These are phyloP conservation scores for Euclidia mi DNA, from an alignment of 2,888 invertebrate species.

Conservation along the genomic window DNA sequence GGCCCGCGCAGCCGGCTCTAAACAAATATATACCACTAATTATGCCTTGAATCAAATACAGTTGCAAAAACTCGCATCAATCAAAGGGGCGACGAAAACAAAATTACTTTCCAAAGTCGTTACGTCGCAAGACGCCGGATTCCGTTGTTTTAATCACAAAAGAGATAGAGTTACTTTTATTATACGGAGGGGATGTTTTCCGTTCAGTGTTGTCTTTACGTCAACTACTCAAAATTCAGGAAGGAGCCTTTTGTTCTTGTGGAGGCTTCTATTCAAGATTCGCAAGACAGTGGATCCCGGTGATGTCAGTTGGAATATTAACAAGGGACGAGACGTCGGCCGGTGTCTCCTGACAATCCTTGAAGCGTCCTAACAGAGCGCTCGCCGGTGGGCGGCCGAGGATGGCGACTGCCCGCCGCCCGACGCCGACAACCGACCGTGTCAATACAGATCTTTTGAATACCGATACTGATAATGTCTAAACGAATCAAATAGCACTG, in stretches of 20 bases:
- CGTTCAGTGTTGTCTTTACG: conserved; percentile 65
- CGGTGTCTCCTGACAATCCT: conserved; percentile 70
- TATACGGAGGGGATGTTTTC: conserved; percentile 59
- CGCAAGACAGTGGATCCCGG: conserved; percentile 76
- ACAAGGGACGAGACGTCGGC: conserved; percentile 75
- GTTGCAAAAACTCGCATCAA: conserved; percentile 49
- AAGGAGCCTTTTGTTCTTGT: conserved; percentile 79
- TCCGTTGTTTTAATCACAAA: conserved; percentile 65
- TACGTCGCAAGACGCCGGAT: conserved; percentile 43
- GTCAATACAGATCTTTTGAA: conserved; percentile 60
- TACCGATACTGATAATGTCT: conserved; percentile 54
- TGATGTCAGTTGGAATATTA: conserved; percentile 82
- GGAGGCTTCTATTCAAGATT: conserved; percentile 79
- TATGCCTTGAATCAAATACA: conserved; percentile 51
- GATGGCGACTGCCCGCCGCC: conserved; percentile 27
- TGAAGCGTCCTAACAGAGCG: conserved; percentile 62
- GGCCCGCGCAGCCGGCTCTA: conserved; percentile 54
- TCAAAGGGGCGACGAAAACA: conserved; percentile 51
- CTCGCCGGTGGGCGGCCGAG: conserved; percentile 19
- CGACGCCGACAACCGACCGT: no score
- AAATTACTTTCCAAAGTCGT: conserved; percentile 59
- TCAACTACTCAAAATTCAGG: conserved; percentile 81
- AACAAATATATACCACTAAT: conserved; percentile 72
- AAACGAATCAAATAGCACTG: conserved; percentile 31
- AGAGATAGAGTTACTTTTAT: conserved; percentile 67